Conservation (phyloP, 2,888 invertebrate genomes). For the Cheilosia variabilis region DNA sequence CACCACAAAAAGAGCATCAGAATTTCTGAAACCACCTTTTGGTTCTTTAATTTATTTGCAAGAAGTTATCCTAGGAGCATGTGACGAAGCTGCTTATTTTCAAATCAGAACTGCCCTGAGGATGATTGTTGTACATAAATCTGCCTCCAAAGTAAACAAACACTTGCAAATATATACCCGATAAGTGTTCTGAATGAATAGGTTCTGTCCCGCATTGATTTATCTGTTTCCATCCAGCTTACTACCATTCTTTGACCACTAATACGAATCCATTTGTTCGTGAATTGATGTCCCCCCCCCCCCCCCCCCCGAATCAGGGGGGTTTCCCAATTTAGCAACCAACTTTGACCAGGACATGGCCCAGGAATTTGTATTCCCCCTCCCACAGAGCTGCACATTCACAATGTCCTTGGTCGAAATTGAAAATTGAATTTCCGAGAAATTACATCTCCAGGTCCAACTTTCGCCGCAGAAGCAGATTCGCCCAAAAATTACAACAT, state of each 20-base stretch:
- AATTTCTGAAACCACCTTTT: too few relatives aligned
- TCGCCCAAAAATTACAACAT: conserved; percentile 15
- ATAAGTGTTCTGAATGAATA: background rate
- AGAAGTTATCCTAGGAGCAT: too few relatives aligned
- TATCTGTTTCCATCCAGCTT: background rate
- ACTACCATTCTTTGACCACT: background rate
- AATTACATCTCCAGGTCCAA: conserved; percentile 24
- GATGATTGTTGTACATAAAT: too few relatives aligned
- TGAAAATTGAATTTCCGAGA: conserved; percentile 36
- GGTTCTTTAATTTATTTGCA: too few relatives aligned
- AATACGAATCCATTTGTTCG: background rate
- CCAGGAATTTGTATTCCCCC: conserved; percentile 26
- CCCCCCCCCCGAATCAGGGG: background rate
- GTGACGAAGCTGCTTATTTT: too few relatives aligned
- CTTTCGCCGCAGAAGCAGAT: conserved; percentile 24
- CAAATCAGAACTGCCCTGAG: too few relatives aligned
- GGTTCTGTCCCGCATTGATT: background rate
- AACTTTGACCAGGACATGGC: conserved; percentile 33
- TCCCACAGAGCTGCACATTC: conserved; percentile 5
- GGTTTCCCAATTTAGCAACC: conserved; percentile 1
- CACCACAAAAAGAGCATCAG: too few relatives aligned
- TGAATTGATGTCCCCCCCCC: conserved; percentile 9
- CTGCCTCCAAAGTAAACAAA: too few relatives aligned
- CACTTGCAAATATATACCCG: background rate
- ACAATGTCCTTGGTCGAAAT: conserved; percentile 9